Evolutionary conservation across 1,140 invertebrate species (phyloP).

Genomic region (Samia ricini): DNA sequence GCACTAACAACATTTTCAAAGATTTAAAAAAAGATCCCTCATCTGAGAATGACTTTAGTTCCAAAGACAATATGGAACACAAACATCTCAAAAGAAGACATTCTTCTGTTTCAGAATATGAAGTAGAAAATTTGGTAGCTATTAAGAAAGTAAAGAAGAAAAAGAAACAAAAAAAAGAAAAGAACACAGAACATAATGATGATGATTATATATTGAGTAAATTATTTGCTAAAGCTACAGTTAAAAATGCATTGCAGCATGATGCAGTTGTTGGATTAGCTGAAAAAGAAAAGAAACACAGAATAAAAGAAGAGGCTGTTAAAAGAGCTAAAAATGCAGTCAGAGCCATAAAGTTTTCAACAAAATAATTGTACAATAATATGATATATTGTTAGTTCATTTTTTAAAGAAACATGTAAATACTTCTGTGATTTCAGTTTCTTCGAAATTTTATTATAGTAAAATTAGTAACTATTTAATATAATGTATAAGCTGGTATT

Average conservation of each 20-base stretch:
- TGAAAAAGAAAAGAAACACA: slow-evolving; percentile 68
- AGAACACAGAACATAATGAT: slow-evolving; percentile 51
- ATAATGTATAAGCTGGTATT: too few relatives aligned
- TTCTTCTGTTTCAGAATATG: slow-evolving; percentile 31
- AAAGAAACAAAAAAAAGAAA: slow-evolving; percentile 47
- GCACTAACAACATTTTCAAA: background rate
- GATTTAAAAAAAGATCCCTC: background rate
- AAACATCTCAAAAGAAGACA: slow-evolving; percentile 46
- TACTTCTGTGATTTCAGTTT: background rate
- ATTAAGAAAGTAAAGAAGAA: slow-evolving; percentile 63
- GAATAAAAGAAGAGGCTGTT: slow-evolving; percentile 76
- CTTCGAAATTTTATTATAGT: background rate
- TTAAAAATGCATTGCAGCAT: slow-evolving; percentile 79
- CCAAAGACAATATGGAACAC: background rate
- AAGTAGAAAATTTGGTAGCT: slow-evolving; percentile 57
- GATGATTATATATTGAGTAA: slow-evolving; percentile 80
- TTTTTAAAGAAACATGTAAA: background rate
- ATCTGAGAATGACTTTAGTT: background rate
- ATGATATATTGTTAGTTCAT: background rate
- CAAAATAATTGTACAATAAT: slow-evolving; percentile 40
- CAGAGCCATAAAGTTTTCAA: slow-evolving; percentile 76
- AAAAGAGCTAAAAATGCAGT: slow-evolving; percentile 74
- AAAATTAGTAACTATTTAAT: background rate
- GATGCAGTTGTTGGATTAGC: slow-evolving; percentile 77
- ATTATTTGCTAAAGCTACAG: slow-evolving; percentile 78